phyloP scores from a whole-genome alignment of 2,113 vertebrate species.

The Otocyon megalotis region DNA sequence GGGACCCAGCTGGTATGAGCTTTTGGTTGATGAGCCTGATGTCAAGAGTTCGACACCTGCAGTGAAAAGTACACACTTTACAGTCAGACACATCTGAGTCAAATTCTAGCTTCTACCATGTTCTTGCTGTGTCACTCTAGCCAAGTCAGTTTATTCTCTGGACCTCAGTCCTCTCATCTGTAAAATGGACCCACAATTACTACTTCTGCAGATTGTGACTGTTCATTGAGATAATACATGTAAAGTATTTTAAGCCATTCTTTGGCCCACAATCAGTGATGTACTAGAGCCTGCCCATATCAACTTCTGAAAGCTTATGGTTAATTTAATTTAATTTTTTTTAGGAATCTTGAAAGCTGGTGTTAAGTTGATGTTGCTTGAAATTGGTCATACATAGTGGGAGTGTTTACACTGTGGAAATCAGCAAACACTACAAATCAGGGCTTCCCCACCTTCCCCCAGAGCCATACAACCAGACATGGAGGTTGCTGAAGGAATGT shows the following conservation, averaged over 20 bases:
- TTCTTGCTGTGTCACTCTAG: background rate
- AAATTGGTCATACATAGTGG: background rate
- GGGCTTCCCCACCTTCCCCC: rapidly evolving
- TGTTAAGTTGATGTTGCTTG: background rate
- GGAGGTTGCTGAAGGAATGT: background rate
- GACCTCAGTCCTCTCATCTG: background rate
- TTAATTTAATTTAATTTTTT: background rate
- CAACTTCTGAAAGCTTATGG: background rate
- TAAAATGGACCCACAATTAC: background rate
- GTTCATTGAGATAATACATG: background rate
- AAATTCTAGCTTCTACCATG: background rate
- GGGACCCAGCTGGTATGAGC: background rate
- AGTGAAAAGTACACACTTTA: background rate
- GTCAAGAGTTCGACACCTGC: background rate
- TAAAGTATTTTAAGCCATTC: background rate
- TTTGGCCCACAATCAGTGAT: background rate
- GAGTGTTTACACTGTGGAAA: background rate
- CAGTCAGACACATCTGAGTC: background rate
- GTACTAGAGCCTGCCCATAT: background rate
- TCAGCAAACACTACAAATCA: background rate
- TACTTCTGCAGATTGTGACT: background rate
- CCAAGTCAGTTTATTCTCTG: background rate
- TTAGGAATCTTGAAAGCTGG: background rate
- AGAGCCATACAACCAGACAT: background rate
- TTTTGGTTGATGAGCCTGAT: background rate